Evolutionary conservation across 1,140 invertebrate species (phyloP).

Genomic region (Drosophila elegans): DNA sequence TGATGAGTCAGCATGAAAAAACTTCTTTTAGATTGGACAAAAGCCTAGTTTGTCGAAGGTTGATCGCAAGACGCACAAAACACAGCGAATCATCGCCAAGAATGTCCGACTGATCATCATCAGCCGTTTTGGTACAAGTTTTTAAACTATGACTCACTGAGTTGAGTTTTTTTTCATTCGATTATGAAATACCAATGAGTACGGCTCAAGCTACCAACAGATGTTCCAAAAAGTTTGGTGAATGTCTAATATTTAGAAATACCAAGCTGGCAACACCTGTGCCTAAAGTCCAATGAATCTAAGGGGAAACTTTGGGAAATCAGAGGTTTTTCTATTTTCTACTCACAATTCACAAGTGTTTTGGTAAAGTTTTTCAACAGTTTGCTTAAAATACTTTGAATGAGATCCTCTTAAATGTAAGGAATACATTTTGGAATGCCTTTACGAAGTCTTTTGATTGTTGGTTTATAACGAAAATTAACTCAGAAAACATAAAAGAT

Average conservation of each 20-base stretch:
- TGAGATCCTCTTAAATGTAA: too few relatives aligned
- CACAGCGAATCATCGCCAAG: conserved; percentile 42
- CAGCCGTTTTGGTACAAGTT: conserved; percentile 29
- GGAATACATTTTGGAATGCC: too few relatives aligned
- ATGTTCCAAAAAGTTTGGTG: conserved; percentile 9
- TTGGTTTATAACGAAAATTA: too few relatives aligned
- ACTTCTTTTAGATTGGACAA: conserved; percentile 14
- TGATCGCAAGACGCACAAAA: conserved; percentile 27
- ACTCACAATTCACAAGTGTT: too few relatives aligned
- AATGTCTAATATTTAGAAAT: conserved; percentile 1
- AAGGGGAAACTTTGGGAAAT: neutral
- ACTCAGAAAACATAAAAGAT: too few relatives aligned
- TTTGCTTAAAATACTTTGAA: too few relatives aligned
- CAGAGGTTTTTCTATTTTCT: neutral
- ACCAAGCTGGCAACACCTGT: conserved; percentile 3
- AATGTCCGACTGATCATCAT: conserved; percentile 38
- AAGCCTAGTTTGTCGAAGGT: conserved; percentile 29
- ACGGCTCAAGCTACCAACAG: conserved; percentile 12
- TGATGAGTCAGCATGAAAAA: conserved; percentile 27
- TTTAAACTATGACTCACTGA: conserved; percentile 27
- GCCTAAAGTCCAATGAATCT: conserved; percentile 1
- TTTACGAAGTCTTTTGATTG: too few relatives aligned
- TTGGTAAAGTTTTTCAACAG: too few relatives aligned
- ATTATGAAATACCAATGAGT: conserved; percentile 42
- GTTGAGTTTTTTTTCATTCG: conserved; percentile 23